phyloP scores from a whole-genome alignment of 2,797 vertebrate genomes.

The Melanotaenia trifasciata region DNA sequence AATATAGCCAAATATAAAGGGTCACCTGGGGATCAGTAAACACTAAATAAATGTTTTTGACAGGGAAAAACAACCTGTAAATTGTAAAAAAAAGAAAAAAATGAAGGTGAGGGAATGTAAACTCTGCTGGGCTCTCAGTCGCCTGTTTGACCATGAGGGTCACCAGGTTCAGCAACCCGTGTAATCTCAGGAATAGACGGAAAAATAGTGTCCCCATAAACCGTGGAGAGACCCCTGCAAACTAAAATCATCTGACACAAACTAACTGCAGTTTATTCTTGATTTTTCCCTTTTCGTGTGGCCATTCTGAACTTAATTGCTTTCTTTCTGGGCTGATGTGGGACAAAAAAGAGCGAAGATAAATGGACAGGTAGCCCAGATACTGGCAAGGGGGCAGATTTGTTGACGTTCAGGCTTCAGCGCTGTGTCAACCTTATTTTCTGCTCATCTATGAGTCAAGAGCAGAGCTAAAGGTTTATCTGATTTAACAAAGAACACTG shows the following conservation, averaged over 20 bases:
- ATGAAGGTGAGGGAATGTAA: conserved; percentile 84
- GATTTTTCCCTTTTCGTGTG: conserved; percentile 74
- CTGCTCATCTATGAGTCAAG: conserved; percentile 53
- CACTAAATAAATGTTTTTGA: conserved; percentile 50
- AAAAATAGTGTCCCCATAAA: conserved; percentile 70
- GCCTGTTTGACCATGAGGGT: conserved; percentile 86
- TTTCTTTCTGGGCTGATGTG: conserved; percentile 66
- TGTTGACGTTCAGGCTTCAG: conserved; percentile 39
- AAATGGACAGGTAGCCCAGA: conserved; percentile 62
- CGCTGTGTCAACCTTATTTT: conserved; percentile 53
- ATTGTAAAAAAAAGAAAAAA: conserved; percentile 64
- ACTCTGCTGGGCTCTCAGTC: conserved; percentile 80
- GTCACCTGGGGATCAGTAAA: conserved; percentile 48
- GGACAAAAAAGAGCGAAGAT: conserved; percentile 63
- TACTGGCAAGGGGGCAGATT: conserved; percentile 38
- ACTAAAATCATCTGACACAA: conserved; percentile 76
- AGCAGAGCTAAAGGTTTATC: conserved; percentile 45
- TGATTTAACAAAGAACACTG: conserved; percentile 30
- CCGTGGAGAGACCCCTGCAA: conserved; percentile 74
- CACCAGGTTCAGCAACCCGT: conserved; percentile 88
- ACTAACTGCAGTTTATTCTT: conserved; percentile 75
- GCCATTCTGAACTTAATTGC: conserved; percentile 76
- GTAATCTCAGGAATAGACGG: conserved; percentile 87
- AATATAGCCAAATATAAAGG: conserved; percentile 49
- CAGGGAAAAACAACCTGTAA: conserved; percentile 32